Evolutionary conservation across 2,797 vertebrate species (phyloP), one percentile per base, ranked within the genome.

Genomic region (Intellagama lesueurii): DNA sequence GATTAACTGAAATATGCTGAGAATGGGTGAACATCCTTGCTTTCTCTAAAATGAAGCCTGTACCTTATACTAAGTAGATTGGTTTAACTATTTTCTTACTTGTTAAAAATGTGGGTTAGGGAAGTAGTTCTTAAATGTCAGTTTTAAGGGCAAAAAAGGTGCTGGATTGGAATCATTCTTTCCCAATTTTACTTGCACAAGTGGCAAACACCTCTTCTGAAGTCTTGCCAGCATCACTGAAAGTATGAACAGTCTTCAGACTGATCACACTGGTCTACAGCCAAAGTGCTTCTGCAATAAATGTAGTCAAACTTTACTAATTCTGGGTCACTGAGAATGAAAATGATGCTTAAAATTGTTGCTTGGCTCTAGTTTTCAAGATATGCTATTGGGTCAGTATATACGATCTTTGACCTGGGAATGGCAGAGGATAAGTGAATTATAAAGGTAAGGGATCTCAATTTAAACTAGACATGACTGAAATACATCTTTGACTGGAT

Each of bases 11-110:
- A 56, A 83, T 40, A 40, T 87, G 24, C 70, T 85, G 75, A 89
- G 88, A 94, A 88, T 84, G 88, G 56, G n/a, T 26, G 92, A 78
- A 89, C 79, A 32, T 75, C 85, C n/a, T 5, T 12, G 79, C 9
- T 28, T 16, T 81, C 49, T 35, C 30, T 69, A 52, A 70, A 68
- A 78, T 56, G 44, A 47, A 69, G 52, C 3, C 68, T 79, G 70
- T 22, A 47, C 44, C 30, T 32, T 47, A 85, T 44, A 81, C 35
- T 60, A 81, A 80, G 49, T 64, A 64, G 60, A 64, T 64, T 81
- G 49, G 77, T 35, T 83, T 81, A 28, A 83, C 49, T 68, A 30
- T 35, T 28, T 81, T 87, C 66, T 88, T 24, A 77, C 40, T 69
- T 68, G 35, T 69, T 30, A 47, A 64, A 26, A 32, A 52, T 52